These are phyloP conservation scores for Cyphomyrus discorhynchus DNA, from an alignment of 2,113 vertebrate species.

Conservation along the genomic window DNA sequence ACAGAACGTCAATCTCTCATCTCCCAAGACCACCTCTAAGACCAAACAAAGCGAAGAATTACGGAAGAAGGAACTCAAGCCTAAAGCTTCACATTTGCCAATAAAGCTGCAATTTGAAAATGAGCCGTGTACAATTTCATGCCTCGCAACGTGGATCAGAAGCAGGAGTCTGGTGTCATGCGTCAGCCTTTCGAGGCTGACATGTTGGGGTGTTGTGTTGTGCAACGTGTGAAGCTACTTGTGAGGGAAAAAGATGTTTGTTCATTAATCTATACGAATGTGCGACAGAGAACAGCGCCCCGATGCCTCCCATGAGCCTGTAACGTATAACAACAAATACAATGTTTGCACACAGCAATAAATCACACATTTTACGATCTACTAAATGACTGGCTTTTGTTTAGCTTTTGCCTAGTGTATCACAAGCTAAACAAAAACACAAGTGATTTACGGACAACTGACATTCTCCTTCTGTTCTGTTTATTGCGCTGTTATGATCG, in stretches of 20 bases:
- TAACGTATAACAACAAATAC: constrained; percentile 21
- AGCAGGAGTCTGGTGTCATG: background rate
- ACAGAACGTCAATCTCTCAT: background rate
- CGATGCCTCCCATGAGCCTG: background rate
- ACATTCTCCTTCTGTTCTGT: constrained; percentile 40
- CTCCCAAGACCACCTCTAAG: background rate
- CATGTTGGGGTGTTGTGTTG: background rate
- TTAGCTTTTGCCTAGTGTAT: constrained; percentile 24
- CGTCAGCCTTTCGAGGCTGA: background rate
- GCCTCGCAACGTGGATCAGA: background rate
- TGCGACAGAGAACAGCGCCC: background rate
- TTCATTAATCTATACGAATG: background rate
- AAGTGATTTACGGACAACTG: constrained; percentile 28
- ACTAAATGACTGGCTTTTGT: constrained; percentile 27
- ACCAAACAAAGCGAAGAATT: background rate
- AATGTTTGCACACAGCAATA: constrained; percentile 26
- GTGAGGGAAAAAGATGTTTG: background rate
- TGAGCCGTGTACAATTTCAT: background rate
- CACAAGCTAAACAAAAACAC: constrained; percentile 43
- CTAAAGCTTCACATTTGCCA: background rate
- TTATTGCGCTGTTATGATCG: constrained; percentile 31
- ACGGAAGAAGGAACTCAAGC: background rate
- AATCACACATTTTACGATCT: constrained; percentile 36
- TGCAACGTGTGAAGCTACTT: background rate
- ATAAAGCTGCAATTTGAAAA: background rate